Percentiles rank a stretch among this genome's conserved stretches.
These are phyloP conservation scores for Pollimyrus isidori DNA, from an alignment of 2,113 vertebrate genomes.

Conservation along the genomic window DNA sequence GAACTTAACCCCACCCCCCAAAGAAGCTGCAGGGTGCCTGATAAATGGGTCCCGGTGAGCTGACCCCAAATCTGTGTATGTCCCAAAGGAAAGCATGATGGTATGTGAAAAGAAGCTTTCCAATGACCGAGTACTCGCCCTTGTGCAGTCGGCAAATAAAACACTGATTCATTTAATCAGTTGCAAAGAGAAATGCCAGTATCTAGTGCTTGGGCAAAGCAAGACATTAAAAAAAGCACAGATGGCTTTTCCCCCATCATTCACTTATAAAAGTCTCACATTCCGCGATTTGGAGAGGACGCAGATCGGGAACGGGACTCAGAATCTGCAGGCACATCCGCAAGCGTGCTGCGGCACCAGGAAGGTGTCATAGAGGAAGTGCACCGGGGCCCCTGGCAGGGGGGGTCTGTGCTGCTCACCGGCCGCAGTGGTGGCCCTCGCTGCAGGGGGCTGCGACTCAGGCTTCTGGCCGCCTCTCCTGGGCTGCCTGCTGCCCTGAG, in stretches of 20 bases:
- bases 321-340: not conserved
- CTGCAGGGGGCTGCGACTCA: conserved; percentile 36
- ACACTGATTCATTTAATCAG: not conserved
- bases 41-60: not conserved
- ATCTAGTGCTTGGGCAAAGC: not conserved
- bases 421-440: conserved; percentile 47
- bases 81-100: not conserved
- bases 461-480: conserved; percentile 38
- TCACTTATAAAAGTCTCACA: not conserved
- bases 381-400: too few relatives aligned
- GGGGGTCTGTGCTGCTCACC: conserved; percentile 54
- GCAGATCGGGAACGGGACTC: not conserved
- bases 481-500: conserved; percentile 51
- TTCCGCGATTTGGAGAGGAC: not conserved
- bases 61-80: not conserved
- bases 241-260: not conserved
- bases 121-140: not conserved
- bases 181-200: not conserved
- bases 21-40: not conserved
- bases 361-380: not conserved
- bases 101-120: not conserved
- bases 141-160: not conserved
- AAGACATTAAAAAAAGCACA: not conserved
- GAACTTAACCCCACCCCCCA: too few relatives aligned
- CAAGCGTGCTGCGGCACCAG: not conserved